Evolutionary conservation across 2,113 vertebrate species (phyloP), one percentile per base, ranked within the genome.

Genomic region (Rhineura floridana): DNA sequence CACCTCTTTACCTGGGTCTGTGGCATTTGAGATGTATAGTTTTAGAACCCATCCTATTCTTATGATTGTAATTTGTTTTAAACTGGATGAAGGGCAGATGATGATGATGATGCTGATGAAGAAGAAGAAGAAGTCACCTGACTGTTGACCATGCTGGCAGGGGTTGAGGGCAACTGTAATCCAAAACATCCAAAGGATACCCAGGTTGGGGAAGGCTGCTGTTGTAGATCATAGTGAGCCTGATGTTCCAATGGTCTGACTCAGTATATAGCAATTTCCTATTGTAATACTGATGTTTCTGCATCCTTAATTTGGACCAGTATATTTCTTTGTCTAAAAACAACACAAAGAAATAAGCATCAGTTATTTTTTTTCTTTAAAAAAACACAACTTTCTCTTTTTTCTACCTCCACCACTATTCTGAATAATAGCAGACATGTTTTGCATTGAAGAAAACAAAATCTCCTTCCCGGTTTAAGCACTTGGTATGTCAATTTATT

Each of bases 381-480:
- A n/a, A n/a, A n/a, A n/a, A n/a, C n/a, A n/a, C n/a, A n/a, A n/a
- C 48, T 28, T 11, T 23, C 30, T 44, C n/a, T 33, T 19, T 76
- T 15, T 21, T 48, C 52, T 36, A 25, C 67, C 46, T 6, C 0
- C 46, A 13, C 17, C 15, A 28, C 44, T 1, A 36, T 50, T 83
- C 81, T 50, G 46, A 50, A 50, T 25, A 30, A 17, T 73, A 62
- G 72, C 86, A 23, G 13, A 33, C 12, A 63, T 65, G 62, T 91
- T 88, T n/a, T 13, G 42, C 86, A 77, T 42, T 50, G 17, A 69
- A 2, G 1, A 33, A 87, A 15, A 80, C 69, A 70, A 70, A 89
- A 89, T 88, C 52, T 65, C 84, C 73, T 25, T 87, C 52, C 80
- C 48, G 65, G 81, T 88, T 42, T 89, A 77, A 73, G 59, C 84